Percentiles rank a stretch among this genome's conserved stretches.
Evolutionary conservation across 2,113 vertebrate species (phyloP).

Genomic region (Camarhynchus parvulus): DNA sequence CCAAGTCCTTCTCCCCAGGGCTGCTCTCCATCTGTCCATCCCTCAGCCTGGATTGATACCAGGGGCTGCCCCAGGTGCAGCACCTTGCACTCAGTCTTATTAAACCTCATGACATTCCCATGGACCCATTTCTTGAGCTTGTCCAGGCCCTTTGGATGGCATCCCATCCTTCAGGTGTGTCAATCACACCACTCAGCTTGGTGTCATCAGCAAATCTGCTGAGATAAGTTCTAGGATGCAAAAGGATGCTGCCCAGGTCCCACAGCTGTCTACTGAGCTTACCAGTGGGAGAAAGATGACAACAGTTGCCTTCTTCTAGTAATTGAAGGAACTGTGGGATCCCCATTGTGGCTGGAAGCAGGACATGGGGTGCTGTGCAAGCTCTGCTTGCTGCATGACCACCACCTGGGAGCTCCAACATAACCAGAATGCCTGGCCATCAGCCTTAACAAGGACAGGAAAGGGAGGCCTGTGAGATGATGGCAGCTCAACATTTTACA

Average conservation of each 20-base stretch:
- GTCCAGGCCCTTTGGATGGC: background rate
- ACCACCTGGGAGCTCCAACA: background rate
- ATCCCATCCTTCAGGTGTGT: background rate
- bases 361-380: accelerated
- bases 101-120: background rate
- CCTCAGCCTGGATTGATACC: background rate
- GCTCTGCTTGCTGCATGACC: background rate
- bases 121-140: accelerated
- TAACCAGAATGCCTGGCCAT: background rate
- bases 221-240: background rate
- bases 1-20: background rate
- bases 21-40: background rate
- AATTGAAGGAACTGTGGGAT: background rate
- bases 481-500: background rate
- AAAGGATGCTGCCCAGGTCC: background rate
- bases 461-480: background rate
- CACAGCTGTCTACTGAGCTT: background rate
- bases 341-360: background rate
- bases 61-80: background rate
- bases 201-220: background rate
- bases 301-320: background rate
- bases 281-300: background rate
- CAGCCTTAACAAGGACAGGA: background rate
- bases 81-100: background rate
- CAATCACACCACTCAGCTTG: background rate